Conservation (phyloP, 2,888 invertebrate species). For the Phlogophora meticulosa region DNA sequence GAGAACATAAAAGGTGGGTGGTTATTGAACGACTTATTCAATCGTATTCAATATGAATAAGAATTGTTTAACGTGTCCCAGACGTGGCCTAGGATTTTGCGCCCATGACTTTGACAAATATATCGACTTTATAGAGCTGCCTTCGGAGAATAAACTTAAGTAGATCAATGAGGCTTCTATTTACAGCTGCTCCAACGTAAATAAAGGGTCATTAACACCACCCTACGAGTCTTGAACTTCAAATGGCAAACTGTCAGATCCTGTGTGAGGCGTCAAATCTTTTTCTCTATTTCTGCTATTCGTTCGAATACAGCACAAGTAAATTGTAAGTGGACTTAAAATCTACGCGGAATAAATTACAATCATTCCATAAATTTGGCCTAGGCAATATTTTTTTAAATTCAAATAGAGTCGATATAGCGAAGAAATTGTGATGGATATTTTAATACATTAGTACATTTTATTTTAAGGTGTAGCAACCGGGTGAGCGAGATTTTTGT, state of each 20-base stretch:
- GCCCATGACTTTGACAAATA: slow-evolving; percentile 76
- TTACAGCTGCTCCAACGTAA: slow-evolving; percentile 10
- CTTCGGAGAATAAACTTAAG: slow-evolving; percentile 15
- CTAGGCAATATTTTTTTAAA: not conserved
- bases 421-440: not conserved
- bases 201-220: slow-evolving; percentile 24
- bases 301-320: not conserved
- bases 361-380: not conserved
- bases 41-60: slow-evolving; percentile 66
- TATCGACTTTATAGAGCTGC: slow-evolving; percentile 62
- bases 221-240: slow-evolving; percentile 7
- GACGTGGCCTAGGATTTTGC: slow-evolving; percentile 70
- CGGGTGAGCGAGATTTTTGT: not conserved
- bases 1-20: slow-evolving; percentile 70
- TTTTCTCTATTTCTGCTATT: not conserved
- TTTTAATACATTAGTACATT: not conserved
- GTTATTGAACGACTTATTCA: slow-evolving; percentile 72
- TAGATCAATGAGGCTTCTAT: slow-evolving; percentile 37
- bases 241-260: slow-evolving; percentile 6
- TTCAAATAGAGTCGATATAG: not conserved
- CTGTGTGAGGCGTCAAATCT: slow-evolving; percentile 22
- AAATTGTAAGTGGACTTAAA: not conserved
- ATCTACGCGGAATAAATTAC: not conserved
- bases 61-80: slow-evolving; percentile 66
- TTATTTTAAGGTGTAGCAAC: no score